These are phyloP conservation scores for Crypturellus tataupa DNA, from an alignment of 2,797 vertebrate genomes.

Conservation along the genomic window DNA sequence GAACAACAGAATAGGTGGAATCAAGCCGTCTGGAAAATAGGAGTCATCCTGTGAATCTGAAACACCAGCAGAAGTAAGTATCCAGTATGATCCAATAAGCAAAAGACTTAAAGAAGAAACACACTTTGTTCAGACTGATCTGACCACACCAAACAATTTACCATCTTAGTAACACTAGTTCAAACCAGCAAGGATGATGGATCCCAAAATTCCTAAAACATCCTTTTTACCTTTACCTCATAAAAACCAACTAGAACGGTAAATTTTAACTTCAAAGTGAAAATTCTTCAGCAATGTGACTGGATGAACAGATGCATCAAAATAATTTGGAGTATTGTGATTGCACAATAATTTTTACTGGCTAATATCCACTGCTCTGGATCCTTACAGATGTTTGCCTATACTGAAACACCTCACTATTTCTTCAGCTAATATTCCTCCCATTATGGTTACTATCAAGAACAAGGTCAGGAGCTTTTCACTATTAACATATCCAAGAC, in stretches of 20 bases:
- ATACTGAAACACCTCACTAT: not conserved
- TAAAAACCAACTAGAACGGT: not conserved
- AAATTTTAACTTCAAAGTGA: not conserved
- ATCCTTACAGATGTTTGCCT: not conserved
- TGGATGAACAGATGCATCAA: not conserved
- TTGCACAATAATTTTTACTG: not conserved
- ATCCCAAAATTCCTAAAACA: not conserved
- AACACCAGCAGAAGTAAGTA: not conserved
- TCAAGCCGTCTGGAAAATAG: not conserved
- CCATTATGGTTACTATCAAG: not conserved
- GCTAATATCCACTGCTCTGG: not conserved
- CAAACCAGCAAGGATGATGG: not conserved
- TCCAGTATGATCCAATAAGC: not conserved
- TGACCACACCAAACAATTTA: not conserved
- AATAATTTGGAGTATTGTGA: not conserved
- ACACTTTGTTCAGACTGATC: not conserved
- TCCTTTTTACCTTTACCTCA: not conserved
- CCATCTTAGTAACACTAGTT: not conserved
- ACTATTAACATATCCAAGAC: not conserved
- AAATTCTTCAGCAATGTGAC: not conserved
- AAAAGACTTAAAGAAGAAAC: not conserved
- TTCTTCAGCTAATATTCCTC: not conserved
- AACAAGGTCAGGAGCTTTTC: not conserved
- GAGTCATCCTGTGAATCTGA: not conserved
- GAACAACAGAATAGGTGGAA: not conserved